phyloP scores from a whole-genome alignment of 2,113 vertebrate genomes.

The Dromaius novaehollandiae region DNA sequence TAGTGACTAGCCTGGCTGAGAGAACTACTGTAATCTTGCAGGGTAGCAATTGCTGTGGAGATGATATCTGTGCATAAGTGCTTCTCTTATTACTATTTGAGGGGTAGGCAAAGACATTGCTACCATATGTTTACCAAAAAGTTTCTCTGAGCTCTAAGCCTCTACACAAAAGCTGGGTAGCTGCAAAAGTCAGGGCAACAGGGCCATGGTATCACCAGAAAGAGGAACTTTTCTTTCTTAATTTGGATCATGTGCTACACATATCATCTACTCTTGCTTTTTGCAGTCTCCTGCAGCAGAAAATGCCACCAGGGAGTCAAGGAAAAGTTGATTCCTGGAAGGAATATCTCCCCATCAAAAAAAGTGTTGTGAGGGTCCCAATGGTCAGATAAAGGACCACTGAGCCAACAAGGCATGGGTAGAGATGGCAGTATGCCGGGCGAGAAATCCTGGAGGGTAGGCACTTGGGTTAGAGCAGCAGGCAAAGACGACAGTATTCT shows the following conservation, averaged over 20 bases:
- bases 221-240: background rate
- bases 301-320: background rate
- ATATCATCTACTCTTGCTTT: background rate
- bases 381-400: background rate
- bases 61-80: background rate
- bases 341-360: background rate
- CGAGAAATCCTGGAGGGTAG: accelerated
- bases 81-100: background rate
- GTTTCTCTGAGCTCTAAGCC: background rate
- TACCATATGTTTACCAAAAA: accelerated
- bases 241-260: background rate
- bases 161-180: background rate
- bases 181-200: background rate
- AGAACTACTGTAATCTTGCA: background rate
- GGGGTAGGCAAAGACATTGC: background rate
- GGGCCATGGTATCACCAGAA: background rate
- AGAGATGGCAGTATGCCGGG: background rate
- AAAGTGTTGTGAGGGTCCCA: accelerated
- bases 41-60: background rate
- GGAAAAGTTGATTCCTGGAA: background rate
- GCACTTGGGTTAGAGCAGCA: background rate
- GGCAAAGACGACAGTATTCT: background rate
- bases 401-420: background rate
- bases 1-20: background rate
- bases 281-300: background rate